These are phyloP conservation scores for Acronicta psi DNA, from an alignment of 2,888 invertebrate species.

Conservation along the genomic window DNA sequence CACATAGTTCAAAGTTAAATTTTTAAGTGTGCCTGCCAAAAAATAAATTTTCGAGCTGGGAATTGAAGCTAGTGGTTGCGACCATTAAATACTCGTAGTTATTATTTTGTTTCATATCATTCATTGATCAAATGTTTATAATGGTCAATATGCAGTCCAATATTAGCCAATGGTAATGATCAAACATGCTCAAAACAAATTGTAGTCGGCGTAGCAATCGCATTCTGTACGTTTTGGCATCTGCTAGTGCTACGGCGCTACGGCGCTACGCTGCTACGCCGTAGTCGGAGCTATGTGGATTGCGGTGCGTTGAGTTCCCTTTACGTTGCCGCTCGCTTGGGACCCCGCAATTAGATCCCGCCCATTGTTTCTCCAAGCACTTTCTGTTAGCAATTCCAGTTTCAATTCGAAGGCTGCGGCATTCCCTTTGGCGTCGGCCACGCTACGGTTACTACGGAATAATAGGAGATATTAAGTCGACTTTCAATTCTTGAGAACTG, in stretches of 20 bases:
- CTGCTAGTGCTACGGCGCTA: conserved; percentile 38
- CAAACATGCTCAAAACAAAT: too few relatives aligned
- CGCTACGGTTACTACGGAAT: conserved; percentile 47
- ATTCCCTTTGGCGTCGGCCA: conserved; percentile 62
- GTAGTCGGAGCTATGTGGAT: conserved; percentile 54
- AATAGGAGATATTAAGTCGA: conserved; percentile 50
- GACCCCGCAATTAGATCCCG: conserved; percentile 62
- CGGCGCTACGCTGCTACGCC: conserved; percentile 48
- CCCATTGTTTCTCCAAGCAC: conserved; percentile 74
- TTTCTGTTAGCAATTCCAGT: conserved; percentile 73
- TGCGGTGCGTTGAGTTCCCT: conserved; percentile 64
- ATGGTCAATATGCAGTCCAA: not conserved
- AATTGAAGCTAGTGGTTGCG: too few relatives aligned
- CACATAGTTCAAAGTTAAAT: too few relatives aligned
- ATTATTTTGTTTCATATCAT: too few relatives aligned
- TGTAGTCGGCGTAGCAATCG: conserved; percentile 48
- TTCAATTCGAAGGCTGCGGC: conserved; percentile 62
- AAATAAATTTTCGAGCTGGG: too few relatives aligned
- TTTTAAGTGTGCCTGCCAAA: too few relatives aligned
- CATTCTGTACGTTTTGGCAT: conserved; percentile 47
- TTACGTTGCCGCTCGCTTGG: conserved; percentile 58
- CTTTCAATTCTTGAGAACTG: conserved; percentile 45
- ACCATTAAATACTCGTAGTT: too few relatives aligned
- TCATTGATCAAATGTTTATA: too few relatives aligned
- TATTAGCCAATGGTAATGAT: not conserved